Percentiles rank a stretch among this genome's conserved stretches.
Conservation (phyloP, 2,113 vertebrate genomes). For the Meleagris gallopavo region DNA sequence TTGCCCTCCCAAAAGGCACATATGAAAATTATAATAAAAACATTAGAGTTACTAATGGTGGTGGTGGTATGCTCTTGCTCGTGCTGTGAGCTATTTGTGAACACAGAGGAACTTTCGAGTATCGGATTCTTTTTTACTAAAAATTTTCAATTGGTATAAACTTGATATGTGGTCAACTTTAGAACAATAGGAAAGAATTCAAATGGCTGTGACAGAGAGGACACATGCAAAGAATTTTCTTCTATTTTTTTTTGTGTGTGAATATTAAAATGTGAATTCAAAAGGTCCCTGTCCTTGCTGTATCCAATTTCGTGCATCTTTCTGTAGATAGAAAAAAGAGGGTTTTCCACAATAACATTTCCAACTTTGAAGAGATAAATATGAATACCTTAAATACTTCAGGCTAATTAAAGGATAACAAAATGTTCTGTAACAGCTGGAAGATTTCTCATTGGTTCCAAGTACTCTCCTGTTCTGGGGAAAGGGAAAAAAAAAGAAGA, state of each 20-base stretch:
- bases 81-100: not conserved
- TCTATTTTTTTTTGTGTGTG: not conserved
- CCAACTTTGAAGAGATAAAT: not conserved
- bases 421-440: not conserved
- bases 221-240: not conserved
- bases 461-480: not conserved
- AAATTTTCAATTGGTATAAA: not conserved
- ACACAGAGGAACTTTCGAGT: not conserved
- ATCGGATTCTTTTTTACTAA: not conserved
- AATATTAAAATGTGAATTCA: not conserved
- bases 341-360: not conserved
- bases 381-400: not conserved
- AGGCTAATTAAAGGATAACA: not conserved
- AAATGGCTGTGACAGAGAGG: not conserved
- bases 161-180: not conserved
- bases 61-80: not conserved
- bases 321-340: not conserved
- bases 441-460: not conserved
- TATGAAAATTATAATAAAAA: not conserved
- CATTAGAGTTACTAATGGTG: not conserved
- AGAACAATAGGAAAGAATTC: not conserved
- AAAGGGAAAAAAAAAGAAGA: not conserved
- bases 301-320: not conserved
- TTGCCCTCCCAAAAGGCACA: not conserved
- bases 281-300: not conserved